Base-by-base conservation (phyloP, 1,140 invertebrate species). In the Probaryconus sp. region DNA sequence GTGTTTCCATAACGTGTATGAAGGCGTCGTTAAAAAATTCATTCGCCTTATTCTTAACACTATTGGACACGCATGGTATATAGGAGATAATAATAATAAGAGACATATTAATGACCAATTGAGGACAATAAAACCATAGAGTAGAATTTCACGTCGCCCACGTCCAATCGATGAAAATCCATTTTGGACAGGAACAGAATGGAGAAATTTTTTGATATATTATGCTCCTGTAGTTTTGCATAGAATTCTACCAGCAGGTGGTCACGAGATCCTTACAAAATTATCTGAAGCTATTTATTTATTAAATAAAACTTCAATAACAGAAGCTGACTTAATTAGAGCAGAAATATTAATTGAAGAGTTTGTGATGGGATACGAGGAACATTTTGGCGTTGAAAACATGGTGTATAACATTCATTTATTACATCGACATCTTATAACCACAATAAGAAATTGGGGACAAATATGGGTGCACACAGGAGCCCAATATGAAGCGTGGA, bases 101-200 rank as follows among this genome's bases (percentile, higher is more conserved):
- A 37, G 1, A 6, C n/a, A 7, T 5, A 48, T 67, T 1, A 40
- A 67, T 20, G 50, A 37, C 5, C 40, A 16, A 51, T 1, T 68
- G 3, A 11, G 14, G 7, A 20, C 7, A 28, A 68, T 68, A 7
- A 31, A 28, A 37, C 5, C 30, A 11, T 45, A 33, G 1, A 58
- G n/a, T 21, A 21, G 51, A 21, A 26, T 58, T 4, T 68, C 51
- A 9, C 24, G 64, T 9, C 40, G 37, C 17, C 11, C 45, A 26
- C 26, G 50, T 6, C 13, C 10, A 1, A 18, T 56, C 1, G 16
- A 20, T 0, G 11, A 37, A n/a, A 28, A 10, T 20, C 1, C 31
- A 11, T 50, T 43, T 17, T 58, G 64, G 64, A 68, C 56, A 43
- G 64, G 43, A 0, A 26, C 64, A 6, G 64, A 68, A 28, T 50